phyloP scores from a whole-genome alignment of 2,888 invertebrate genomes.

The Tenthredo scrophulariae region DNA sequence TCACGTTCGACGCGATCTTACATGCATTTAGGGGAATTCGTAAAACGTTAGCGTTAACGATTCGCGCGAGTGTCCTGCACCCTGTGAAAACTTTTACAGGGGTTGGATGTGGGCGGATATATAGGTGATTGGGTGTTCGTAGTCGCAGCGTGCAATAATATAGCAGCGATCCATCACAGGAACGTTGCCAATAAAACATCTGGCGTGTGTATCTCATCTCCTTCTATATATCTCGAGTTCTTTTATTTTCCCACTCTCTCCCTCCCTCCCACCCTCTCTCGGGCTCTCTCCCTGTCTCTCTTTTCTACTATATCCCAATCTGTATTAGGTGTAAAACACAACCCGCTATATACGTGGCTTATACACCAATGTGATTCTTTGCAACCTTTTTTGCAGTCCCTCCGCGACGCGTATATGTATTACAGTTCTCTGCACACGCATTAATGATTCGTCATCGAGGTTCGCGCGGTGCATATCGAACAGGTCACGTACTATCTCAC shows the following conservation, averaged over 20 bases:
- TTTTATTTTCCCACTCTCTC: constrained; percentile 52
- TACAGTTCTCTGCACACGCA: constrained; percentile 46
- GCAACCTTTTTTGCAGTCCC: background rate
- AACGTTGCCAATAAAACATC: constrained; percentile 69
- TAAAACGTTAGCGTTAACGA: background rate
- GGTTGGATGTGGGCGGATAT: constrained; percentile 58
- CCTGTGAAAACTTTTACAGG: constrained; percentile 38
- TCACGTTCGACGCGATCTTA: constrained; percentile 13
- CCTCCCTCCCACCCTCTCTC: constrained; percentile 50
- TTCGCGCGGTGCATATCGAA: constrained; percentile 48
- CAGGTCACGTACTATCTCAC: constrained; percentile 38
- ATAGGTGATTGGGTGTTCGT: constrained; percentile 64
- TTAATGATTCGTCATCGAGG: constrained; percentile 48
- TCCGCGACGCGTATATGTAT: constrained; percentile 13
- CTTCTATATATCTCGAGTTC: background rate
- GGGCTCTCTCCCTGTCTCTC: constrained; percentile 20
- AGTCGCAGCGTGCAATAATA: constrained; percentile 58
- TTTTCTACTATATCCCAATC: constrained; percentile 9
- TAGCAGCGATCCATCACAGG: constrained; percentile 64
- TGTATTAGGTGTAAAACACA: background rate
- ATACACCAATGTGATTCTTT: background rate
- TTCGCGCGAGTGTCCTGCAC: constrained; percentile 21
- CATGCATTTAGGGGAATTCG: background rate
- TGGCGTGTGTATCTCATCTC: constrained; percentile 57
- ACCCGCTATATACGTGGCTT: background rate